Conservation (phyloP, 2,113 vertebrate species). For the Hippopotamus amphibius region DNA sequence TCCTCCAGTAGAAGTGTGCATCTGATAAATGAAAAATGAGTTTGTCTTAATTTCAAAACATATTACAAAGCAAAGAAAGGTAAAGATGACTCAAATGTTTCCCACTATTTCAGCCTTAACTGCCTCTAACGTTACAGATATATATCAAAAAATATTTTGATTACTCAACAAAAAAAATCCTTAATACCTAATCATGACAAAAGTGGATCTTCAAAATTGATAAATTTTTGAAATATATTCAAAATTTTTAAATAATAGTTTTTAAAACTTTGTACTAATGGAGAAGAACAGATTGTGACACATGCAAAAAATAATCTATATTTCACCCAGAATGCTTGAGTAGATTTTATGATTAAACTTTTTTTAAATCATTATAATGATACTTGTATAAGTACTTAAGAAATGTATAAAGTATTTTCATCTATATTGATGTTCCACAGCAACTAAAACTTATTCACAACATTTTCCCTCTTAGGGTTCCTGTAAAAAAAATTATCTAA, state of each 20-base stretch:
- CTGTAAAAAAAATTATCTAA: not conserved
- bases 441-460: slow-evolving; percentile 44
- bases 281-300: not conserved
- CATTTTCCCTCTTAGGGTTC: not conserved
- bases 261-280: slow-evolving; percentile 11
- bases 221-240: not conserved
- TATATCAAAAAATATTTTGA: slow-evolving; percentile 24
- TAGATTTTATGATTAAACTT: slow-evolving; percentile 31
- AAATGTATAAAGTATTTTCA: slow-evolving; percentile 30
- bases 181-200: slow-evolving; percentile 22
- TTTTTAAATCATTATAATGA: not conserved
- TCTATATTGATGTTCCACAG: not conserved
- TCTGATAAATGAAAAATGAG: slow-evolving; percentile 86
- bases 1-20: slow-evolving; percentile 97
- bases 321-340: not conserved
- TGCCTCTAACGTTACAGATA: slow-evolving; percentile 43
- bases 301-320: not conserved
- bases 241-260: slow-evolving; percentile 32
- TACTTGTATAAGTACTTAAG: not conserved
- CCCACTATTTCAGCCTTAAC: not conserved
- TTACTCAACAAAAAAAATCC: not conserved
- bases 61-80: not conserved
- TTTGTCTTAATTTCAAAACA: slow-evolving; percentile 61
- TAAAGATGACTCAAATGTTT: slow-evolving; percentile 31
- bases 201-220: slow-evolving; percentile 17